Base-by-base conservation (phyloP, 2,113 vertebrate genomes). In the Notarius quadriscutis region DNA sequence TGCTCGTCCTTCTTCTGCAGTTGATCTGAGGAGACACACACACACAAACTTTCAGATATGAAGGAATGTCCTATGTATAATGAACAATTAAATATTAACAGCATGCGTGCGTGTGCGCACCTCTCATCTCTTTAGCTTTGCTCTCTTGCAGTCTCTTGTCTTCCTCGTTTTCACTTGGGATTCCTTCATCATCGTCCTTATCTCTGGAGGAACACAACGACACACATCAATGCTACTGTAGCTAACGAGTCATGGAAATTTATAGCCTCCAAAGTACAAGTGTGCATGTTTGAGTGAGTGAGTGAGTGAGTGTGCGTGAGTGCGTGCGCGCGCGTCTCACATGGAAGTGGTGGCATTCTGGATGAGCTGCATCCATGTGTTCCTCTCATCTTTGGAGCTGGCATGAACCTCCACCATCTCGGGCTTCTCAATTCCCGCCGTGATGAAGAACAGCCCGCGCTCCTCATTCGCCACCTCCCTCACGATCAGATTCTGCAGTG, bases 321-420 rank as follows among this genome's bases (percentile, higher is more conserved):
- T 51, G 30, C 67, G 17, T 17, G 60, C 18, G 67, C 5, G 8
- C 8, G 60, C 34, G 34, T n/a, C 97, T 95, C 89, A 99, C 97
- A 97, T 96, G 81, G 95, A 96, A 86, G 94, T 95, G 91, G 97
- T 95, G 0, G 96, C 96, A 8, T 97, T 96, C 89, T 98, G 97
- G 71, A 99, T 97, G 84, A 94, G 93, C 72, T 95, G 95, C 71
- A 97, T 97, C 97, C 97, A 99, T 71, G 96, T 94, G 25, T 96
- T 98, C 0, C 97, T 95, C 88, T 99, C 97, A 57, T 98, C 97
- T 71, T 96, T 97, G 90, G 97, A 97, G 93, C 95, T 96, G 81
- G 97, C 96, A 0, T 97, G 95, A 25, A 98, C 96, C 81, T 99
- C 97, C 84, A 98, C 97, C 97, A 99, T 98, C 93, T 99, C 97